Evolutionary conservation across 1,140 invertebrate species (phyloP), one percentile per base, ranked within the genome.

Genomic region (Trissolcus basalis): DNA sequence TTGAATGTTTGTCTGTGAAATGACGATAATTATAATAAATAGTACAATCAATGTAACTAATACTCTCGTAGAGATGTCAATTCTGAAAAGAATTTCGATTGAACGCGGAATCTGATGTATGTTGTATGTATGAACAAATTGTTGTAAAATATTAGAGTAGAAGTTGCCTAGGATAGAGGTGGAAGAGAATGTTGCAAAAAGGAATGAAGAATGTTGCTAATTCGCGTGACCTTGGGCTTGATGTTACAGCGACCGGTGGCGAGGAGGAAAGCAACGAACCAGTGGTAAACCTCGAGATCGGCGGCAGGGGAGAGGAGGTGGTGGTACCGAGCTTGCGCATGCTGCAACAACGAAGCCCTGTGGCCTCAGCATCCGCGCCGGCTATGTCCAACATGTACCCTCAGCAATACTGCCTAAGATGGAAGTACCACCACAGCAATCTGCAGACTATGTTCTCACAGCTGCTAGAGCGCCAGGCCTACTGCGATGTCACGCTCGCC

Each of bases 381-480:
- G 71, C 80, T 73, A 71, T 76, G 53, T 80, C 79, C 77, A 90
- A 88, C 85, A 93, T 94, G 93, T 90, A 91, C 85, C 93, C 93
- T 50, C 94, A 96, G 88, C 95, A 96, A 89, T 96, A 96, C 90
- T 96, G 95, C 86, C 90, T 96, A 68, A 90, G 94, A 87, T 96
- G 95, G 95, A 96, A 96, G 83, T 96, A 96, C 87, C 95, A 96
- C 89, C 94, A 96, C 86, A 94, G 93, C 73, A 96, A 96, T 87
- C 90, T 96, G 60, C 93, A 96, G 87, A 95, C 93, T 16, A 96
- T 96, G 93, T 97, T 96, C 89, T 94, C 94, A 47, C 94, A 96
- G 84, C 89, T 97, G 63, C 88, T 96, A 27, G 94, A 96, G 82
- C 88, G 94, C 82, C 95, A 96, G 81, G 93, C 94, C 65, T 97